Percentiles rank a stretch among this genome's conserved stretches.
These are phyloP conservation scores for Pogonocherus hispidulus DNA, from an alignment of 2,888 invertebrate genomes.

Conservation along the genomic window DNA sequence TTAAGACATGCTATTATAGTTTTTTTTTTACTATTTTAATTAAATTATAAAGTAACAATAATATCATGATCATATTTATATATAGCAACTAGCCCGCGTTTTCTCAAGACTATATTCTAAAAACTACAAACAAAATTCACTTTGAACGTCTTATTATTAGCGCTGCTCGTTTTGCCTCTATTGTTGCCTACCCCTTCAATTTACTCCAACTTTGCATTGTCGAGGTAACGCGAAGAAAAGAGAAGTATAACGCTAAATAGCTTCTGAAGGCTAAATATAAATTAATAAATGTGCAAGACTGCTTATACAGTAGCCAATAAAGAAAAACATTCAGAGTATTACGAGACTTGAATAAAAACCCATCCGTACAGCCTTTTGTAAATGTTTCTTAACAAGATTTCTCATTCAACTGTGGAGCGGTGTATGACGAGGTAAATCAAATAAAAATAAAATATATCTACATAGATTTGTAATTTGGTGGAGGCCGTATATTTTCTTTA, in stretches of 20 bases:
- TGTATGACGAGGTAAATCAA: not conserved
- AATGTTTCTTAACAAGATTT: not conserved
- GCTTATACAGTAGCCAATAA: constrained; percentile 2
- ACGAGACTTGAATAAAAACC: constrained; percentile 11
- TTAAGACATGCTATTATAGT: no score
- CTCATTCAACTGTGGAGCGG: not conserved
- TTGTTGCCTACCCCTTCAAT: constrained; percentile 9
- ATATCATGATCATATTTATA: no score
- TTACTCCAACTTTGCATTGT: constrained; percentile 3
- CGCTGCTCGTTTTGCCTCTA: constrained; percentile 9
- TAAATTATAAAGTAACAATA: no score
- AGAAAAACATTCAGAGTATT: constrained; percentile 5
- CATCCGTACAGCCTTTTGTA: not conserved
- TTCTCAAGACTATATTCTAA: not conserved
- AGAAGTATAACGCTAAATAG: constrained; percentile 6
- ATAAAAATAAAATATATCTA: no score
- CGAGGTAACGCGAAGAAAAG: constrained; percentile 2
- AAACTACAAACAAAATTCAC: constrained; percentile 15
- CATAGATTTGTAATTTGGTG: no score
- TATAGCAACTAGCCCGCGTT: no score
- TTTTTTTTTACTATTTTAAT: no score
- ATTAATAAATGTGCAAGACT: constrained; percentile 13
- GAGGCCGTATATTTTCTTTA: no score
- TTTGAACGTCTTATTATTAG: constrained; percentile 17
- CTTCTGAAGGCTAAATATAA: constrained; percentile 8